Conservation (phyloP, 2,888 invertebrate genomes). For the Bombyx huttoni region DNA sequence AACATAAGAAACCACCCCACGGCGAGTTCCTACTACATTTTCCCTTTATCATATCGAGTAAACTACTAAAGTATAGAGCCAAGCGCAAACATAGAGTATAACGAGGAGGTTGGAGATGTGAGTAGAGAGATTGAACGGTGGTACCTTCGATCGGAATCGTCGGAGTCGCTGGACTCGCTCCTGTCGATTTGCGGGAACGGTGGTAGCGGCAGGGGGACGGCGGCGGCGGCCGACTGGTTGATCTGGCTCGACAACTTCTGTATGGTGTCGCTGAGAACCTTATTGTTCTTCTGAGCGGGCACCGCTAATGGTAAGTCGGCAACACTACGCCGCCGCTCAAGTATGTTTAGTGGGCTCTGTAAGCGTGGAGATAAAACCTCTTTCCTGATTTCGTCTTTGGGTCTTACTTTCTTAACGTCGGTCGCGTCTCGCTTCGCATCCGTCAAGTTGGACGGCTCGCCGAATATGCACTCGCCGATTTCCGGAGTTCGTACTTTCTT, state of each 20-base stretch:
- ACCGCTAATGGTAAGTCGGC: slow-evolving; percentile 46
- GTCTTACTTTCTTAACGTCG: slow-evolving; percentile 46
- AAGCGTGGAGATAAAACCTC: slow-evolving; percentile 28
- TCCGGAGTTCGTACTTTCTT: slow-evolving; percentile 37
- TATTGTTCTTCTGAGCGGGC: slow-evolving; percentile 64
- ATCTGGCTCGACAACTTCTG: slow-evolving; percentile 73
- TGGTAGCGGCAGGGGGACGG: slow-evolving; percentile 35
- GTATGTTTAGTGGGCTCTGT: slow-evolving; percentile 47
- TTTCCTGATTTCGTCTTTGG: slow-evolving; percentile 29
- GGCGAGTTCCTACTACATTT: no score
- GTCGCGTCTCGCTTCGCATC: slow-evolving; percentile 42
- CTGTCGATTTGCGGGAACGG: slow-evolving; percentile 48
- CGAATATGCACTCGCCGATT: slow-evolving; percentile 43
- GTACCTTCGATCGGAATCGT: slow-evolving; percentile 61
- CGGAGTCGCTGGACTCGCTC: slow-evolving; percentile 61
- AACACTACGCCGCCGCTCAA: slow-evolving; percentile 56
- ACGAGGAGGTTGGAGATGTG: no score
- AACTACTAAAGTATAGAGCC: no score
- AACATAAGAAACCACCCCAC: no score
- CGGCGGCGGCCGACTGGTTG: slow-evolving; percentile 49
- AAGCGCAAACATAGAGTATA: no score
- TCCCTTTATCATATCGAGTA: no score
- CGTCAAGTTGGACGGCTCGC: slow-evolving; percentile 45
- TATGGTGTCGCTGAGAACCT: slow-evolving; percentile 75
- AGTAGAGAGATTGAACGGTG: background rate